Evolutionary conservation across 2,113 vertebrate species (phyloP).

Genomic region (Ursus arctos): DNA sequence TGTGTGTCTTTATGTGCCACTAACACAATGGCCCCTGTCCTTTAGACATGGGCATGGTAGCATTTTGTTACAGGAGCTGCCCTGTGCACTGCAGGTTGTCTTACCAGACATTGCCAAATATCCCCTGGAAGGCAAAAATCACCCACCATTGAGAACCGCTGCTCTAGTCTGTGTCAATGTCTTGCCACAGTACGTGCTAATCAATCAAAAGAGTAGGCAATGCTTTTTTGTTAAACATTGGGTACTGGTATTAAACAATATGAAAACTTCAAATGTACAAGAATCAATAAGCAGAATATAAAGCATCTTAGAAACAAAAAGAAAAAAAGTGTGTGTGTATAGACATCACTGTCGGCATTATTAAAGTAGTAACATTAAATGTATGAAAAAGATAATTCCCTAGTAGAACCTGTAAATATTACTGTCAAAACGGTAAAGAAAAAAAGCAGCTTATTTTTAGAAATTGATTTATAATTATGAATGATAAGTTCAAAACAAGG

Average conservation of each 20-base stretch:
- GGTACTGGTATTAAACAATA: neutral
- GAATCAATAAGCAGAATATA: neutral
- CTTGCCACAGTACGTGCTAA: neutral
- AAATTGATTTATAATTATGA: neutral
- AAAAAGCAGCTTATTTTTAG: slow-evolving; percentile 41
- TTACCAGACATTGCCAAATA: neutral
- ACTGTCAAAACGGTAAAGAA: neutral
- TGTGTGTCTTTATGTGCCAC: neutral
- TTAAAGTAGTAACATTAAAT: neutral
- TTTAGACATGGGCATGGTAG: neutral
- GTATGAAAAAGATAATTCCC: neutral
- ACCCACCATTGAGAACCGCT: neutral
- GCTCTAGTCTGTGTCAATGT: neutral
- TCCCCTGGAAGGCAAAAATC: neutral
- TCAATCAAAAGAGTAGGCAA: neutral
- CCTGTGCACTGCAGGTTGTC: neutral
- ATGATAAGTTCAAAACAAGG: neutral
- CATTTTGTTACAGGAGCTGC: neutral
- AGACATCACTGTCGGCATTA: neutral
- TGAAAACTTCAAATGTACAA: slow-evolving; percentile 35
- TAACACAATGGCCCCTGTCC: neutral
- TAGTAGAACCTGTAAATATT: neutral
- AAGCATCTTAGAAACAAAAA: neutral
- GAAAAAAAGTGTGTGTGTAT: neutral
- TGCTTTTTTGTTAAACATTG: neutral